Conservation (phyloP, 2,888 invertebrate species). For the Lepidocyrtinus sp. region DNA sequence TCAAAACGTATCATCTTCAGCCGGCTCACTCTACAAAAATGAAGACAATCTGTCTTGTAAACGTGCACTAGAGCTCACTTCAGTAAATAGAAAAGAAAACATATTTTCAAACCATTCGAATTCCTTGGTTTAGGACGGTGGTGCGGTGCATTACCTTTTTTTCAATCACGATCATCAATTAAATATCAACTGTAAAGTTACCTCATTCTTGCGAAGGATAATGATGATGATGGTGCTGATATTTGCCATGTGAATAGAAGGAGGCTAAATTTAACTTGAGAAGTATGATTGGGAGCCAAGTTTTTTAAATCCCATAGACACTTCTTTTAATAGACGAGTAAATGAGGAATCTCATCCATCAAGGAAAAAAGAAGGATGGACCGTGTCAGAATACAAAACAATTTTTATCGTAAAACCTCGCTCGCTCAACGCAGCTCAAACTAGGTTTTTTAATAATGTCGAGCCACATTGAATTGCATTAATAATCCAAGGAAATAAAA, state of each 20-base stretch:
- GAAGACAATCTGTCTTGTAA: no score
- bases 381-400: conserved; percentile 51
- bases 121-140: not conserved
- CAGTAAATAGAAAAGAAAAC: not conserved
- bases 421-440: not conserved
- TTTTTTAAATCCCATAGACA: conserved; percentile 41
- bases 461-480: not conserved
- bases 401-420: conserved; percentile 28
- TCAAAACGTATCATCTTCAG: no score
- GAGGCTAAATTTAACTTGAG: conserved; percentile 24
- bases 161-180: not conserved
- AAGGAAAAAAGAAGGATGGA: conserved; percentile 48
- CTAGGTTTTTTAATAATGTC: conserved; percentile 7
- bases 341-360: conserved; percentile 59
- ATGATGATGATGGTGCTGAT: no score
- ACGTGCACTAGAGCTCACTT: conserved; percentile 26
- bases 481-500: not conserved
- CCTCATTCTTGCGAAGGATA: conserved; percentile 26
- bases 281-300: conserved; percentile 18
- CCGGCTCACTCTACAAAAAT: no score
- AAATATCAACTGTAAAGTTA: conserved; percentile 1
- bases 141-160: not conserved
- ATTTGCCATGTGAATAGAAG: not conserved
- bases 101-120: not conserved
- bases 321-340: conserved; percentile 47